Conservation (phyloP, 1,140 invertebrate species). For the Homarus americanus region DNA sequence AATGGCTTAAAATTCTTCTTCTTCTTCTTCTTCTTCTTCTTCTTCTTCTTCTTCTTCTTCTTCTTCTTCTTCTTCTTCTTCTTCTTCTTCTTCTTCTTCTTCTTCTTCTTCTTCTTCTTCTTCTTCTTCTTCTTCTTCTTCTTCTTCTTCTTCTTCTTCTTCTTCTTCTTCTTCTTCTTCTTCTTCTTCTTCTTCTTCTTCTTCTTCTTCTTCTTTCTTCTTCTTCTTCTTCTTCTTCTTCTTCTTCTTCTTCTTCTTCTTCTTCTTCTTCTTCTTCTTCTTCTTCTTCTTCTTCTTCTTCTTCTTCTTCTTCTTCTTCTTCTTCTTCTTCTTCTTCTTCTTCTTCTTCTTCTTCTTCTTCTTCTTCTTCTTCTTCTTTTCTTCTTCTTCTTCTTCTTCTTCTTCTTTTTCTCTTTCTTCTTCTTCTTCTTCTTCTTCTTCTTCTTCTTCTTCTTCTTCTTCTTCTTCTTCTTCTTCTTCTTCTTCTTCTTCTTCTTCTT, state of each 20-base stretch:
- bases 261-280: neutral
- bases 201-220: neutral
- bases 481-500: no score
- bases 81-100: neutral
- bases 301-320: no score
- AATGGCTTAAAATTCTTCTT: neutral
- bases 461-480: neutral
- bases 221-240: neutral
- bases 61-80: neutral
- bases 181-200: neutral
- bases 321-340: no score
- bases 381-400: neutral
- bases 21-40: neutral
- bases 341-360: neutral
- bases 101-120: conserved; percentile 2
- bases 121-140: conserved; percentile 6
- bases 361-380: no score
- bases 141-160: neutral
- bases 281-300: neutral
- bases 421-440: neutral
- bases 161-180: conserved; percentile 9
- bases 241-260: neutral
- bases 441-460: no score
- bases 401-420: neutral
- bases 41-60: neutral